phyloP scores from a whole-genome alignment of 2,113 vertebrate genomes.

The Sitta europaea region DNA sequence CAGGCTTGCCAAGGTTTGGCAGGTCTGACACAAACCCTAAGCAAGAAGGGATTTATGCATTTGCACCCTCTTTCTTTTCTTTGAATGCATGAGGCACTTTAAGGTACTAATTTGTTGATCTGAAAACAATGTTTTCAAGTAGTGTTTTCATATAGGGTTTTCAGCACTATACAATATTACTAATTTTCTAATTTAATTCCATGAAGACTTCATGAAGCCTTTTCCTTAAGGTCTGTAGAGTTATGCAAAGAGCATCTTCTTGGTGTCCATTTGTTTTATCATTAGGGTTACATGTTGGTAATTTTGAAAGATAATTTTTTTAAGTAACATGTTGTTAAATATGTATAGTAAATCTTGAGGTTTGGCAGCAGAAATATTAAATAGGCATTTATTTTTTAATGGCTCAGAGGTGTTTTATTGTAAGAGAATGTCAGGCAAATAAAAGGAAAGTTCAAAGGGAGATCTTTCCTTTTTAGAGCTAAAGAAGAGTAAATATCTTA shows the following conservation, averaged over 20 bases:
- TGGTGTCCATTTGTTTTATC: background rate
- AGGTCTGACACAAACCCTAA: background rate
- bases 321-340: constrained; percentile 5
- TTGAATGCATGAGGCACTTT: background rate
- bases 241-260: background rate
- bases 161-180: background rate
- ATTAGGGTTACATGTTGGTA: background rate
- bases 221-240: background rate
- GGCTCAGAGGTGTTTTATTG: constrained; percentile 36
- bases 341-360: constrained; percentile 13
- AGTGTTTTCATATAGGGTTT: too few species aligned
- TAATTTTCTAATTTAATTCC: background rate
- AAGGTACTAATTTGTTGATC: background rate
- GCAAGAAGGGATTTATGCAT: background rate
- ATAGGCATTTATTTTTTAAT: constrained; percentile 44
- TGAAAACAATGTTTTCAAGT: background rate
- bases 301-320: constrained; percentile 10
- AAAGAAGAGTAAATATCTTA: constrained; percentile 64
- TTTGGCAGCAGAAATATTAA: constrained; percentile 48
- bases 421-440: constrained; percentile 70
- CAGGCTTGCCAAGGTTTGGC: background rate
- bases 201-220: background rate
- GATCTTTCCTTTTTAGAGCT: constrained; percentile 60
- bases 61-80: background rate
- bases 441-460: constrained; percentile 67